phyloP scores from a whole-genome alignment of 37 sponge, comb jelly and placozoan genomes.

The Hormiphora californensis region DNA sequence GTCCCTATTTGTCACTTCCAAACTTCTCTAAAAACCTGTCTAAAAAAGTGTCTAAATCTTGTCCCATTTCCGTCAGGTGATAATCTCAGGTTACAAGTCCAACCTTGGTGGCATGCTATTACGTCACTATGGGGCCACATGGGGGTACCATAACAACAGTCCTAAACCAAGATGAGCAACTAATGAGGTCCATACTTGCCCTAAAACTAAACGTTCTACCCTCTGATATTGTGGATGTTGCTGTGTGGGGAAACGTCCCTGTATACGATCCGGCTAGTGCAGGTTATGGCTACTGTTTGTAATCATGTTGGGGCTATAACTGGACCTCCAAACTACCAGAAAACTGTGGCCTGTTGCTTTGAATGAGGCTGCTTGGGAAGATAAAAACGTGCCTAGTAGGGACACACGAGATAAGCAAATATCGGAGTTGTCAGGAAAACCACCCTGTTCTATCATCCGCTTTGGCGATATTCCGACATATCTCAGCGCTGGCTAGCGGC shows the following conservation, averaged over 20 bases:
- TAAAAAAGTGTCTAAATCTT: no score
- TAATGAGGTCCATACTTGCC: constrained; percentile 11
- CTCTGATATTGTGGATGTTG: not conserved
- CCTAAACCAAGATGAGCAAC: not conserved
- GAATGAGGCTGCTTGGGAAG: constrained; percentile 25
- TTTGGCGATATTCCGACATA: constrained; percentile 11
- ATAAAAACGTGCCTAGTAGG: not conserved
- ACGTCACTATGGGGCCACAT: constrained; percentile 3
- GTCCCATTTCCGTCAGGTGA: not conserved
- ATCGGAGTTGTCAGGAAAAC: not conserved
- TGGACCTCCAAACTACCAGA: not conserved
- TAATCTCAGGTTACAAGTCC: constrained; percentile 5
- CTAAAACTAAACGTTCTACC: constrained; percentile 17
- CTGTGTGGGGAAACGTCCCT: constrained; percentile 47
- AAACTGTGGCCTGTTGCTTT: not conserved
- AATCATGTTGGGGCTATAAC: constrained; percentile 46
- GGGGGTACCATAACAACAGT: not conserved
- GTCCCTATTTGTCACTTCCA: no score
- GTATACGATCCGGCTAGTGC: constrained; percentile 8
- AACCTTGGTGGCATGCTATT: constrained; percentile 30
- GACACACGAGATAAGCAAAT: not conserved
- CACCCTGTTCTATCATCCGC: not conserved
- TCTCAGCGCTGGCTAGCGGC: not conserved
- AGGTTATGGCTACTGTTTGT: not conserved
- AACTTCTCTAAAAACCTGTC: no score